Base-by-base conservation (phyloP, 2,113 vertebrate genomes). In the Gorilla gorilla region DNA sequence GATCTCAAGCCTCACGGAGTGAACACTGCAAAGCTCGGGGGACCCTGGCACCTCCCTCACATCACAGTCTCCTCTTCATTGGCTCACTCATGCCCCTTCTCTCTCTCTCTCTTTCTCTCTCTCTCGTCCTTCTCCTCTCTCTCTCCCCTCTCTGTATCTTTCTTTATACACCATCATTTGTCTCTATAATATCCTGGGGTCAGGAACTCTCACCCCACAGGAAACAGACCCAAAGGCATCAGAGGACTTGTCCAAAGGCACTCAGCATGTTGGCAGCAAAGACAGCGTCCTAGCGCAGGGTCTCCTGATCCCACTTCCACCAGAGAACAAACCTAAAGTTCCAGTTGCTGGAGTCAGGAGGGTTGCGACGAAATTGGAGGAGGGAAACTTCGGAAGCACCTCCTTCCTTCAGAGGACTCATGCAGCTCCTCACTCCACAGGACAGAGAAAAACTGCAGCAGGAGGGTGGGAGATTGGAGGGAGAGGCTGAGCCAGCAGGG, bases 311-410 rank as follows among this genome's bases (percentile, higher is more conserved):
- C 68, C 38, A 45, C 1, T 22, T 43, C 38, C 27, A 18, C 43
- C 5, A 55, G 61, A 94, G 78, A 68, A 7, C 11, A 22, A 25
- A 43, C 4, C 25, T 8, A 22, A 18, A 1, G 18, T 32, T 8
- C 4, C 52, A 40, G 45, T 30, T 13, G 23, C n/a, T 14, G 14
- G 43, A 9, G 30, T 66, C 35, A n/a, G 30, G 30, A 38, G 11
- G 12, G 13, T 7, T 59, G 43, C 18, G 43, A 30, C 27, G 5
- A 38, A 89, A 90, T 3, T 8, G n/a, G n/a, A 61, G 55, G 23
- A 84, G n/a, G 40, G 32, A 6, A 27, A 0, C 27, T 45, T 13
- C 0, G 1, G 48, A 22, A 3, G 20, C 13, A 30, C 16, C n/a
- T 40, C 14, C 16, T 38, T 50, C 55, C 32, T 76, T 55, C 52